Evolutionary conservation across 2,888 invertebrate genomes (phyloP).

Genomic region (Pristionchus japonicus): DNA sequence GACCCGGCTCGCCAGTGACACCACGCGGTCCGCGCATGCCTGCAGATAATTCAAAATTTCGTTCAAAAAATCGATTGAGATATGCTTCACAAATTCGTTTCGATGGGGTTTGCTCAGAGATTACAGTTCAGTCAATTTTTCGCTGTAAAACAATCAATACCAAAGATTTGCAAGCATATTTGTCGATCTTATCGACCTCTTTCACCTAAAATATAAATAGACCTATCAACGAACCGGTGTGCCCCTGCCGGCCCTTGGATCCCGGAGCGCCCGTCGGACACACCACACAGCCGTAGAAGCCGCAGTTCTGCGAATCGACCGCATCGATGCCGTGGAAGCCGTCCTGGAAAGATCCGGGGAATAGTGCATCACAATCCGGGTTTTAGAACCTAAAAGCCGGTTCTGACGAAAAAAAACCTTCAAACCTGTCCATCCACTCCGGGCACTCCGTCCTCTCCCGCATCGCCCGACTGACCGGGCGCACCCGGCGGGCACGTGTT

Average conservation of each 20-base stretch:
- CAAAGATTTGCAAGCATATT: not conserved
- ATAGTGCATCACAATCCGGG: not conserved
- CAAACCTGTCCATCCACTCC: not conserved
- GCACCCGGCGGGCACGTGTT: constrained; percentile 24
- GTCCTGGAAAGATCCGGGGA: not conserved
- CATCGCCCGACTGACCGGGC: not conserved
- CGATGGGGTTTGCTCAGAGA: no score
- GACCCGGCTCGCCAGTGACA: constrained; percentile 30
- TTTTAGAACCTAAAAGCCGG: not conserved
- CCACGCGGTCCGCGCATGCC: constrained; percentile 44
- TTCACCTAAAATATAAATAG: no score
- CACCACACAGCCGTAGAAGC: constrained; percentile 34
- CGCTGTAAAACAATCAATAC: no score
- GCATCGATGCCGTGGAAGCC: constrained; percentile 24
- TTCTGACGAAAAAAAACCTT: not conserved
- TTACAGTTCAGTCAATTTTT: no score
- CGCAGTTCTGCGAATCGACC: not conserved
- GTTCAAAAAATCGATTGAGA: no score
- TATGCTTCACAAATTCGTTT: no score
- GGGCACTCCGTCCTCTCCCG: constrained; percentile 1
- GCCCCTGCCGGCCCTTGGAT: not conserved
- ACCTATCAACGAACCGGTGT: no score
- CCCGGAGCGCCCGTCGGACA: not conserved
- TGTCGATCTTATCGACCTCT: not conserved
- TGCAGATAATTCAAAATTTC: no score